Conservation (phyloP, 2,888 invertebrate genomes). For the Macaria liturata region DNA sequence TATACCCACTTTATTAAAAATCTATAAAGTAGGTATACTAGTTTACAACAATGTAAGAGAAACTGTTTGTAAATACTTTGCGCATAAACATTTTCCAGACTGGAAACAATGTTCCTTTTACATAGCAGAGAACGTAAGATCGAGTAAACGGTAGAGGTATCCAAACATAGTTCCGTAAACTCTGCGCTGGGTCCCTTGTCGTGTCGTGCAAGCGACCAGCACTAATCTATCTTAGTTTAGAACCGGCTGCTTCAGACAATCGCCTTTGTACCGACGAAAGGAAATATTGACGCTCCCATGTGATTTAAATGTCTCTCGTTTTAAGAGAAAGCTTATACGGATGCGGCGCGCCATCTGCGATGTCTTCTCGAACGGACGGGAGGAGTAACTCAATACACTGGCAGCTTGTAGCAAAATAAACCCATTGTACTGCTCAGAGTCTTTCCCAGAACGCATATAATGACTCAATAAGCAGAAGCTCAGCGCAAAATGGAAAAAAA, state of each 20-base stretch:
- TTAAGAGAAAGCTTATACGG: constrained; percentile 80
- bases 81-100: constrained; percentile 2
- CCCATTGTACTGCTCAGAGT: constrained; percentile 64
- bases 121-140: constrained; percentile 16
- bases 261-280: constrained; percentile 69
- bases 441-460: constrained; percentile 57
- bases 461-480: constrained; percentile 60
- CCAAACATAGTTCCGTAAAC: constrained; percentile 48
- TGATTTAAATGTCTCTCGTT: constrained; percentile 79
- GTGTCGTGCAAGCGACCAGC: constrained; percentile 53
- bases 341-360: constrained; percentile 71
- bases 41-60: too few relatives aligned
- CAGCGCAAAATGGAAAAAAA: constrained; percentile 73
- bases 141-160: constrained; percentile 49
- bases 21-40: too few relatives aligned
- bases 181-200: constrained; percentile 29
- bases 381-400: constrained; percentile 69
- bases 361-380: constrained; percentile 75
- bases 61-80: not conserved
- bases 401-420: constrained; percentile 62
- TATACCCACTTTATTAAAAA: too few relatives aligned
- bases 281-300: constrained; percentile 77
- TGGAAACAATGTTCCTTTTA: constrained; percentile 14
- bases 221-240: constrained; percentile 75
- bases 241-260: constrained; percentile 59